These are phyloP conservation scores for Orientallactaga bullata DNA, from an alignment of 2,113 vertebrate genomes.

Conservation along the genomic window DNA sequence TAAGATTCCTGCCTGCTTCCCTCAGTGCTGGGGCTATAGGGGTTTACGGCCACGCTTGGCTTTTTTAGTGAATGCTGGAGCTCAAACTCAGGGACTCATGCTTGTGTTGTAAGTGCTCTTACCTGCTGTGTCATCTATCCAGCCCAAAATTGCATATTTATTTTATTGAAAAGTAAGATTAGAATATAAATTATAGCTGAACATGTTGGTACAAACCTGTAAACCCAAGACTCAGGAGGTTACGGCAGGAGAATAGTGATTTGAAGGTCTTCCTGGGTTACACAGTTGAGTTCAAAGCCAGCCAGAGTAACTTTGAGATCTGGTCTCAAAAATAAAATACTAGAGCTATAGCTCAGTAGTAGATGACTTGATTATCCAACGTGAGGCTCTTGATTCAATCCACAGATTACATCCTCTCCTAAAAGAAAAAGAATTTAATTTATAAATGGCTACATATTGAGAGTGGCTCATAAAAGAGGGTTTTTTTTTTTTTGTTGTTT, in stretches of 20 bases:
- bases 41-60: too few relatives aligned
- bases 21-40: too few relatives aligned
- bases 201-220: background rate
- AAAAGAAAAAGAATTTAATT: background rate
- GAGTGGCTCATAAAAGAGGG: background rate
- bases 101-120: too few relatives aligned
- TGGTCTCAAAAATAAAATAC: background rate
- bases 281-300: too few relatives aligned
- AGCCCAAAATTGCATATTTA: background rate
- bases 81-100: too few relatives aligned
- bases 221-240: background rate
- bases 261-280: background rate
- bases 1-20: too few relatives aligned
- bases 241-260: too few relatives aligned
- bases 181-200: background rate
- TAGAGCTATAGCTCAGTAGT: too few relatives aligned
- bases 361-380: too few relatives aligned
- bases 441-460: slow-evolving; percentile 9
- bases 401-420: background rate
- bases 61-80: too few relatives aligned
- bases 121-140: too few relatives aligned
- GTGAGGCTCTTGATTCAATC: background rate
- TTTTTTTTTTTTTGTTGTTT: too few relatives aligned
- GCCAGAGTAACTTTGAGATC: background rate
- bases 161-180: background rate